A percentile compares a stretch with the other conserved stretches of the same genome.
Conservation (phyloP, 2,113 vertebrate species). For the Mus spicilegus region DNA sequence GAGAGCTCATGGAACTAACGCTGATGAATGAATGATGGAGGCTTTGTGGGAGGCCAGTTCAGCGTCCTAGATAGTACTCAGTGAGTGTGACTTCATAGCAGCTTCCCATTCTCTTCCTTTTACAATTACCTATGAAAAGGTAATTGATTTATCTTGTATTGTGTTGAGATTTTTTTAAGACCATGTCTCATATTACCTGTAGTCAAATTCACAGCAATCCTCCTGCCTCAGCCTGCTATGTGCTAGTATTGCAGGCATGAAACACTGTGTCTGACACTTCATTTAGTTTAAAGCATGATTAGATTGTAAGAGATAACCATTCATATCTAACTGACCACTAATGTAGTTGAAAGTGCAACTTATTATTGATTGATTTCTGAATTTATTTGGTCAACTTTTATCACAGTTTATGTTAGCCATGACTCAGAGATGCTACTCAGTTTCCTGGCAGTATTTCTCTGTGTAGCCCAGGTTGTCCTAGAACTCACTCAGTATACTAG, state of each 20-base stretch:
- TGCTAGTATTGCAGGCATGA: not conserved
- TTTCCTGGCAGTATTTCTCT: too few relatives aligned
- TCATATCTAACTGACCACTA: not conserved
- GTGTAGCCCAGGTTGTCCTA: too few relatives aligned
- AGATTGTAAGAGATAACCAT: slow-evolving; percentile 1
- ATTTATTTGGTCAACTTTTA: not conserved
- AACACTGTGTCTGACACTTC: not conserved
- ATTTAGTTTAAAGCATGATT: slow-evolving; percentile 38
- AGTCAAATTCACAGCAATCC: not conserved
- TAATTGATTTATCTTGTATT: not conserved
- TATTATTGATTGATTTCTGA: not conserved
- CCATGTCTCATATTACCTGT: not conserved
- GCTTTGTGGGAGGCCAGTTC: not conserved
- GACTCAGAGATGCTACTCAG: not conserved
- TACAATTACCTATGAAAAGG: not conserved
- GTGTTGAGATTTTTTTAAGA: not conserved
- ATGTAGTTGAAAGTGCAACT: not conserved
- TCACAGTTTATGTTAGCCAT: slow-evolving; percentile 14
- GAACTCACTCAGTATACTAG: not conserved
- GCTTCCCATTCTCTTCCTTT: not conserved
- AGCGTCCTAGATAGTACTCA: not conserved
- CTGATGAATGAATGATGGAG: not conserved
- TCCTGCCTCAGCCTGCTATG: not conserved
- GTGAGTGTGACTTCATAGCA: not conserved
- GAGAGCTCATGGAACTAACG: not conserved